Evolutionary conservation across 1,140 invertebrate species (phyloP).

Genomic region (Tenebrio molitor): DNA sequence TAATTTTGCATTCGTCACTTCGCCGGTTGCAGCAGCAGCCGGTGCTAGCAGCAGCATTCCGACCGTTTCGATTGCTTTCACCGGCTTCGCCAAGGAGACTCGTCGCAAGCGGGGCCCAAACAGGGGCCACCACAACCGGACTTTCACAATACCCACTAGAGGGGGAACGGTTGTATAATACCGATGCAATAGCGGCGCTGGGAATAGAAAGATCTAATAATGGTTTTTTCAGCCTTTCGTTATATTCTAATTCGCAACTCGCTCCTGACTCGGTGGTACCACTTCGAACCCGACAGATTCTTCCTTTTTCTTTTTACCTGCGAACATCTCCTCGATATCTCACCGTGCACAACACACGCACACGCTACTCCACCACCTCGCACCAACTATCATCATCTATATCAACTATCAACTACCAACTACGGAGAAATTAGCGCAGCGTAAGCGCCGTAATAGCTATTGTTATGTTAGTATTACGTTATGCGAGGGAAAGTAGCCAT

Average conservation of each 20-base stretch:
- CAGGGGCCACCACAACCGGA: conserved; percentile 62
- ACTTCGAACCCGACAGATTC: too few relatives aligned
- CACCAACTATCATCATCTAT: too few relatives aligned
- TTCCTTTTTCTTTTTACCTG: too few relatives aligned
- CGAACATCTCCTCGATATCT: too few relatives aligned
- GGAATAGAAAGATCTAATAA: conserved; percentile 34
- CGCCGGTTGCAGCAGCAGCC: conserved; percentile 41
- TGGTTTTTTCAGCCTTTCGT: conserved; percentile 16
- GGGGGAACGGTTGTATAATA: conserved; percentile 65
- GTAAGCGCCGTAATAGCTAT: conserved; percentile 58
- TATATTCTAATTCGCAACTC: background rate
- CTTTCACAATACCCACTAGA: conserved; percentile 61
- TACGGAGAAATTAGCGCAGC: background rate
- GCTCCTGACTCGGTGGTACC: background rate
- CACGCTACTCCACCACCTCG: too few relatives aligned
- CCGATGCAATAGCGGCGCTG: conserved; percentile 59
- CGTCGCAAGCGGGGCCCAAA: conserved; percentile 61
- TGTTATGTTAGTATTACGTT: conserved; percentile 63
- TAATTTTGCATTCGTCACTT: conserved; percentile 51
- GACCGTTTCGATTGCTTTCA: conserved; percentile 61
- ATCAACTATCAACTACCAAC: too few relatives aligned
- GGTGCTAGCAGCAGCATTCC: conserved; percentile 50
- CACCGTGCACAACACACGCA: too few relatives aligned
- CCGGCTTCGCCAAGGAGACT: conserved; percentile 63
- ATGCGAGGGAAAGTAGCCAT: conserved; percentile 65